phyloP scores from a whole-genome alignment of 2,797 vertebrate genomes.

The Cryptoblepharus egeriae region DNA sequence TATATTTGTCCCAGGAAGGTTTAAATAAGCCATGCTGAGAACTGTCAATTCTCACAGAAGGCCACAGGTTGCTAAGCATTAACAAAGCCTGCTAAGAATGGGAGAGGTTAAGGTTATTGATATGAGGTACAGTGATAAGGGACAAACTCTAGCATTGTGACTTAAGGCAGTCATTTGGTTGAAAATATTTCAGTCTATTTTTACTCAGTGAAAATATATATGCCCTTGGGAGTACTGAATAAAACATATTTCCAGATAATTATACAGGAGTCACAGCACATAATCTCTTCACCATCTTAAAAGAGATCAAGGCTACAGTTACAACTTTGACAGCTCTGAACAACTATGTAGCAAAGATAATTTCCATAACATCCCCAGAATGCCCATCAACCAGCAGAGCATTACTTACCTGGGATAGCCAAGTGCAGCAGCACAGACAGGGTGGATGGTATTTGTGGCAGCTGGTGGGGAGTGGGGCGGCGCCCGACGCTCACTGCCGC shows the following conservation, averaged over 20 bases:
- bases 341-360: neutral
- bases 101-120: neutral
- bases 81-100: neutral
- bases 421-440: conserved; percentile 69
- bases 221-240: too few relatives aligned
- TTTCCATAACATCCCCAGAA: too few relatives aligned
- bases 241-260: too few relatives aligned
- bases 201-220: too few relatives aligned
- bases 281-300: too few relatives aligned
- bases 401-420: conserved; percentile 68
- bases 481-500: conserved; percentile 83
- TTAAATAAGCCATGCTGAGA: neutral
- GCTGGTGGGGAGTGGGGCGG: conserved; percentile 78
- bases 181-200: too few relatives aligned
- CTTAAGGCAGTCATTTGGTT: too few relatives aligned
- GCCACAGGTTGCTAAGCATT: too few relatives aligned
- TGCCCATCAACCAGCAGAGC: neutral
- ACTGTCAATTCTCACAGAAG: neutral
- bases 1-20: neutral
- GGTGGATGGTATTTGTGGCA: conserved; percentile 79
- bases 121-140: neutral
- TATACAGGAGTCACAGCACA: too few relatives aligned
- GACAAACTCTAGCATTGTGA: too few relatives aligned
- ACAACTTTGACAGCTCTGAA: neutral
- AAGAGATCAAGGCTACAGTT: too few relatives aligned